Evolutionary conservation across 2,888 invertebrate genomes (phyloP).

Genomic region (Machimus atricapillus): DNA sequence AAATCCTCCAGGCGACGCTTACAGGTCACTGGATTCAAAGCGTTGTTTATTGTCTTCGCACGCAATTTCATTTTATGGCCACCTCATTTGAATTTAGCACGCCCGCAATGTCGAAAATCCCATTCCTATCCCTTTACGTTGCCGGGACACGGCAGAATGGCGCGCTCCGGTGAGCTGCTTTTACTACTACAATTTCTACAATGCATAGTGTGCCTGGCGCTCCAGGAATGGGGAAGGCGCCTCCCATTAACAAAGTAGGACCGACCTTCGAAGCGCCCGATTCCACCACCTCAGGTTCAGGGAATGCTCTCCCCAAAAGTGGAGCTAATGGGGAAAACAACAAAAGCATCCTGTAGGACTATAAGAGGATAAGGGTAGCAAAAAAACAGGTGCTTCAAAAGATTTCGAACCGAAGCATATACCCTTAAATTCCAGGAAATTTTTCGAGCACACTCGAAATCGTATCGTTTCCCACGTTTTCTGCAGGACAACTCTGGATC

Average conservation of each 20-base stretch:
- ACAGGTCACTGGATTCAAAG: conserved; percentile 30
- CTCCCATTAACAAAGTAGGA: not conserved
- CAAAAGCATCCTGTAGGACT: not conserved
- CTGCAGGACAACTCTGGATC: not conserved
- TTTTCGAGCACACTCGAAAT: not conserved
- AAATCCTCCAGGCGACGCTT: conserved; percentile 10
- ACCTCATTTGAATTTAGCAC: conserved; percentile 28
- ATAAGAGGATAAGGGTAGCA: not conserved
- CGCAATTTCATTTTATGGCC: conserved; percentile 31
- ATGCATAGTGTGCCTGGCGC: not conserved
- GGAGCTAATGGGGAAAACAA: not conserved
- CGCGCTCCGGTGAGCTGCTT: not conserved
- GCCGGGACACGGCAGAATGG: not conserved
- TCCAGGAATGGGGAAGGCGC: not conserved
- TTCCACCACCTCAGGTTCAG: not conserved
- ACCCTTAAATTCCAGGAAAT: not conserved
- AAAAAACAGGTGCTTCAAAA: not conserved
- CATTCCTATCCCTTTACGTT: not conserved
- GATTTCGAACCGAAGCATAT: not conserved
- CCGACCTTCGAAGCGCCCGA: not conserved
- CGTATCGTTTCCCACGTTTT: not conserved
- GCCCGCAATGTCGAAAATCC: conserved; percentile 22
- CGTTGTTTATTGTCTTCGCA: conserved; percentile 36
- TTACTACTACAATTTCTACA: not conserved
- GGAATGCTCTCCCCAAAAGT: not conserved